These are phyloP conservation scores for Sericinus montela DNA, from an alignment of 2,888 invertebrate species.

Conservation along the genomic window DNA sequence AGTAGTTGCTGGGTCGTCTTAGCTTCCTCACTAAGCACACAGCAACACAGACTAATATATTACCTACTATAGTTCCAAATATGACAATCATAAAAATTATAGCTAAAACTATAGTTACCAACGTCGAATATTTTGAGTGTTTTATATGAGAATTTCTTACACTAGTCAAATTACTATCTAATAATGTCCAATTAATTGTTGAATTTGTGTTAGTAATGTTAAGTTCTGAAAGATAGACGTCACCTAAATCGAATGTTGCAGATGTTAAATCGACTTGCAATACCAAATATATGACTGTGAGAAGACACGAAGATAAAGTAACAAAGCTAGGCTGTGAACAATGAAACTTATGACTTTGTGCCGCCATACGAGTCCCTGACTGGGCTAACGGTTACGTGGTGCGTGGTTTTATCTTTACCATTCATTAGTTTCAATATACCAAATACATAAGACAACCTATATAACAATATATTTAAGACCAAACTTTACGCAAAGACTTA, in stretches of 20 bases:
- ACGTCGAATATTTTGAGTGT: constrained; percentile 64
- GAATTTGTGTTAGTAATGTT: constrained; percentile 50
- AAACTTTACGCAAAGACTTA: too few relatives aligned
- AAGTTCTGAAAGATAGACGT: constrained; percentile 41
- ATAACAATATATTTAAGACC: too few relatives aligned
- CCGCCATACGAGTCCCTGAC: constrained; percentile 76
- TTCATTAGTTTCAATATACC: constrained; percentile 63
- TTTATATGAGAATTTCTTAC: constrained; percentile 48
- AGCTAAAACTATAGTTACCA: constrained; percentile 83
- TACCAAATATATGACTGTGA: constrained; percentile 61
- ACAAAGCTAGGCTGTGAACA: constrained; percentile 76
- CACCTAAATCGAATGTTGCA: constrained; percentile 51
- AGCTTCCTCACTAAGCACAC: constrained; percentile 96
- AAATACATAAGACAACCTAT: constrained; percentile 14
- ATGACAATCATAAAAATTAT: constrained; percentile 87
- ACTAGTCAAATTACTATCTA: constrained; percentile 49
- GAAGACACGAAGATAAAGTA: constrained; percentile 77
- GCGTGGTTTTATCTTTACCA: constrained; percentile 61
- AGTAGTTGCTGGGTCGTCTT: constrained; percentile 92
- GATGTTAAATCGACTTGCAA: constrained; percentile 46
- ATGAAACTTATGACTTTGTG: constrained; percentile 63
- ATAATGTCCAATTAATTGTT: constrained; percentile 54
- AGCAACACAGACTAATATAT: constrained; percentile 96
- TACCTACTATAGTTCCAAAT: constrained; percentile 90
- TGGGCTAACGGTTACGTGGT: constrained; percentile 57